Evolutionary conservation across 2,797 vertebrate genomes (phyloP).

Genomic region (Percopsis omiscomaycus): DNA sequence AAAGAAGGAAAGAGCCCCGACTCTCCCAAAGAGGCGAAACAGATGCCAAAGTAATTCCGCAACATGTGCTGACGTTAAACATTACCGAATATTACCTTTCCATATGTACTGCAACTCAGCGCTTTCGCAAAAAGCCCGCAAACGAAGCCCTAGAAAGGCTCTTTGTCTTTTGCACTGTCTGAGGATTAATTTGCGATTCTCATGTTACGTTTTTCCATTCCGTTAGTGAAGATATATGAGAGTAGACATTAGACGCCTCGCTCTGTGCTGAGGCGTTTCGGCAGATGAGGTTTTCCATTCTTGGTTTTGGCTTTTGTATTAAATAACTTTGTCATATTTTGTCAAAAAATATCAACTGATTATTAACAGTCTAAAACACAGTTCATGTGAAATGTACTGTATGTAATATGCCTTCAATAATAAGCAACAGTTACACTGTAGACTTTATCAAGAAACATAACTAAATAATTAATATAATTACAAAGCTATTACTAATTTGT

Average conservation of each 20-base stretch:
- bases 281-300: constrained; percentile 58
- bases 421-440: constrained; percentile 1
- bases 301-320: constrained; percentile 51
- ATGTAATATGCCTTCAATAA: constrained; percentile 20
- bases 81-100: constrained; percentile 82
- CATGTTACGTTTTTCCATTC: constrained; percentile 82
- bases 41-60: constrained; percentile 81
- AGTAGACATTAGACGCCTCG: constrained; percentile 56
- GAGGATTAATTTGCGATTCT: constrained; percentile 78
- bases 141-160: constrained; percentile 75
- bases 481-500: constrained; percentile 10
- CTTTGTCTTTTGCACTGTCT: constrained; percentile 81
- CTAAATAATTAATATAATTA: not conserved
- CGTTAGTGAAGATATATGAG: constrained; percentile 69
- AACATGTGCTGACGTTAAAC: constrained; percentile 86
- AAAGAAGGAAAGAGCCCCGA: constrained; percentile 65
- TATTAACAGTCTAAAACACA: constrained; percentile 31
- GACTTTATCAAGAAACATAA: no score
- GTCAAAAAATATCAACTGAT: constrained; percentile 34
- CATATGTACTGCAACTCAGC: constrained; percentile 82
- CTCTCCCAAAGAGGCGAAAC: constrained; percentile 76
- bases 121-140: constrained; percentile 70
- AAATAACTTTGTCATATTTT: constrained; percentile 21
- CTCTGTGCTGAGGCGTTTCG: constrained; percentile 47
- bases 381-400: constrained; percentile 15